Evolutionary conservation across 37 sponge, comb jelly and placozoan genomes (phyloP).

Genomic region (Chondrosia reniformis): DNA sequence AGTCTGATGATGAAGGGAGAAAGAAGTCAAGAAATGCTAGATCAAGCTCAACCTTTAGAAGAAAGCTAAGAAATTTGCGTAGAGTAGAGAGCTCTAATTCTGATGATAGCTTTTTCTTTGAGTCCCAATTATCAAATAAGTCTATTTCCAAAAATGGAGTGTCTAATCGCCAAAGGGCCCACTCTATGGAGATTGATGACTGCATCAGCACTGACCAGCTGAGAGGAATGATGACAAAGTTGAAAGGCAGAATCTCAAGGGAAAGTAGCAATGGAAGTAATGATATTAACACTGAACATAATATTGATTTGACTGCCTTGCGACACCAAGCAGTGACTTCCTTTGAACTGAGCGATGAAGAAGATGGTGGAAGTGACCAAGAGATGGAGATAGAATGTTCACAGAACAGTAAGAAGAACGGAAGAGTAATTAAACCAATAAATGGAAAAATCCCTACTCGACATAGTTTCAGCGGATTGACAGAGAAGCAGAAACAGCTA

Average conservation of each 20-base stretch:
- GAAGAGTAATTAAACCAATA: neutral
- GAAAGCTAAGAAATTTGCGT: constrained; percentile 9
- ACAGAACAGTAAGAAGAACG: neutral
- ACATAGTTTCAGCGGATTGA: neutral
- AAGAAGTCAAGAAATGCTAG: neutral
- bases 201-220: neutral
- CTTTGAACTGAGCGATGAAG: constrained; percentile 73
- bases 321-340: constrained; percentile 29
- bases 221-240: neutral
- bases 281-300: constrained; percentile 22
- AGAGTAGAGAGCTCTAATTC: constrained; percentile 62
- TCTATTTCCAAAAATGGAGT: neutral
- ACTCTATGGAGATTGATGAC: constrained; percentile 15
- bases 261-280: constrained; percentile 10
- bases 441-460: neutral
- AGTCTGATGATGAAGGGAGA: constrained; percentile 64
- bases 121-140: neutral
- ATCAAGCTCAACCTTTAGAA: neutral
- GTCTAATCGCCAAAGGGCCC: neutral
- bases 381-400: constrained; percentile 19
- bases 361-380: constrained; percentile 15
- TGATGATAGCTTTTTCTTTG: constrained; percentile 29
- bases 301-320: constrained; percentile 33
- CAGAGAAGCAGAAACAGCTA: neutral
- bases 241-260: constrained; percentile 5